Base-by-base conservation (phyloP, 2,888 invertebrate genomes). In the Imbricaverruca yamaguchii region DNA sequence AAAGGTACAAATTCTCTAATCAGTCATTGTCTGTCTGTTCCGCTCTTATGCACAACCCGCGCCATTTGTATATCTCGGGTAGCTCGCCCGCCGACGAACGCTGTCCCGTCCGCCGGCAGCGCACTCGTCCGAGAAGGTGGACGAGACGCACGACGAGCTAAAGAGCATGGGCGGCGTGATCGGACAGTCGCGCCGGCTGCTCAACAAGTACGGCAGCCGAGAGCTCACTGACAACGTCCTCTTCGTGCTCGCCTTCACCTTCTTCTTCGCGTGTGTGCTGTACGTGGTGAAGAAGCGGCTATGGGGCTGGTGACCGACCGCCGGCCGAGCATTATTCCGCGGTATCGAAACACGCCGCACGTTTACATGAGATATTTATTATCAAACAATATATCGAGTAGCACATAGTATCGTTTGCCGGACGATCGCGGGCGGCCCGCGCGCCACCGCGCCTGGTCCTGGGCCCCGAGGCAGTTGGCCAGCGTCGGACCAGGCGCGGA, bases 181-280 rank as follows among this genome's bases (percentile, higher is more conserved):
- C 82, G 86, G 88, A 81, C 89, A 88, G 80, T 88, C 89, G 2
- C 86, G 87, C 80, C 88, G 88, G 82, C 86, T 90, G 8, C 85
- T 90, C 59, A 89, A 89, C 8, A 90, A 90, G 85, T 90, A 89
- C 85, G 88, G 88, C 55, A 86, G 90, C 57, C 86, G 90, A 57
- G 90, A 90, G 85, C 86, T 89, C 65, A 90, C 90, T 11, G 90
- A 90, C 85, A 89, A 89, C 85, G 85, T 90, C 21, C 86, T 90
- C 0, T 86, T 88, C 65, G 84, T 86, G 65, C 84, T 88, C 59
- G 87, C 87, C 57, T 84, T 88, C 39, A 83, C 86, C 25, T 86
- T 88, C 85, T 88, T 87, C 84, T 86, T 87, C 84, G 87, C 88
- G 10, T 89, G 88, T 77, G 88, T 89, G 59, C 84, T 89, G 67